These are phyloP conservation scores for Gallinago paraguaiae DNA, from an alignment of 2,113 vertebrate genomes.

Conservation along the genomic window DNA sequence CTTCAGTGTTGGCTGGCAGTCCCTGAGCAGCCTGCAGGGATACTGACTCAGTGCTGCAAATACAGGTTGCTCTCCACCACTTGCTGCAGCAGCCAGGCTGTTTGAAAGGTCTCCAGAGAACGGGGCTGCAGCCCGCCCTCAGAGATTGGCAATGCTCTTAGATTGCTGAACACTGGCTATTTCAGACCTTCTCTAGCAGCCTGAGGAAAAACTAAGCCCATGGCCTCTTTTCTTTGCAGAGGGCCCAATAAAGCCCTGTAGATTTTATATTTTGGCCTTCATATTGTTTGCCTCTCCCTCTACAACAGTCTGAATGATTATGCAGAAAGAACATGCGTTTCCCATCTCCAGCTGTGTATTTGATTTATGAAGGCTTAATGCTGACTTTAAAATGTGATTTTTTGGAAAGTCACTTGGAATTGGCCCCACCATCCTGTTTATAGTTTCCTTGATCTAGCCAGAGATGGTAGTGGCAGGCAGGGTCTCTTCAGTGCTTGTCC, in stretches of 20 bases:
- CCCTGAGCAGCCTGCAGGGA: not conserved
- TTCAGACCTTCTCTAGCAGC: not conserved
- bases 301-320: not conserved
- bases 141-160: not conserved
- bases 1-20: not conserved
- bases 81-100: not conserved
- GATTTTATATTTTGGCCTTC: not conserved
- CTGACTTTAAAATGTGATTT: not conserved
- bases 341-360: not conserved
- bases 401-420: not conserved
- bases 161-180: not conserved
- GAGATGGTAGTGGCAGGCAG: not conserved
- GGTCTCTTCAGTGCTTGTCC: not conserved
- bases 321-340: not conserved
- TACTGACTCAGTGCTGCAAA: not conserved
- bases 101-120: not conserved
- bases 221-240: not conserved
- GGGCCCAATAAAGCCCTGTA: not conserved
- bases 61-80: not conserved
- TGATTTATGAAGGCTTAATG: not conserved
- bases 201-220: not conserved
- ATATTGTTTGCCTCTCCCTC: not conserved
- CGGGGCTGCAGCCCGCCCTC: not conserved
- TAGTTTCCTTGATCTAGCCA: not conserved
- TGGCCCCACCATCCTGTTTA: not conserved